These are phyloP conservation scores for Caerostris darwini DNA, from an alignment of 1,140 invertebrate species.

Conservation along the genomic window DNA sequence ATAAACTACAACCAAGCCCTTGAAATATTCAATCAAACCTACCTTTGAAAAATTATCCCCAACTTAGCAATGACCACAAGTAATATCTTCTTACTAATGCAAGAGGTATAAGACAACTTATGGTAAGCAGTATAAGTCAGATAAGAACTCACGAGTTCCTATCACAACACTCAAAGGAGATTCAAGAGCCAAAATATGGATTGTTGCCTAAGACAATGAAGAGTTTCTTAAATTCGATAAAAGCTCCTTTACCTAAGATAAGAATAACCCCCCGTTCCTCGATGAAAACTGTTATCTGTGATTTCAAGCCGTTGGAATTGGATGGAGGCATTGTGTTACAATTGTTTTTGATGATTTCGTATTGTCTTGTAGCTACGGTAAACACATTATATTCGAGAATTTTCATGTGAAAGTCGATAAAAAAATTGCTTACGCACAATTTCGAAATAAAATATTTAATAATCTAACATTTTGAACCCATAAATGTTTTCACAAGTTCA, in stretches of 20 bases:
- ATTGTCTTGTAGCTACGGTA: background rate
- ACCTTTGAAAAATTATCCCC: background rate
- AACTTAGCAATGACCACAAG: background rate
- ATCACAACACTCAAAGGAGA: background rate
- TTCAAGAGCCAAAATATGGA: background rate
- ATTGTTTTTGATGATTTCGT: constrained; percentile 4
- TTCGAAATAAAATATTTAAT: background rate
- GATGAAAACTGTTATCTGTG: background rate
- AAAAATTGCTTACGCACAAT: background rate
- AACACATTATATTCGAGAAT: background rate
- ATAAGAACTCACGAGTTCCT: background rate
- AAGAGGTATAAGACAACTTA: background rate
- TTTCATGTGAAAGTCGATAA: background rate
- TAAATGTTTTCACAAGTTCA: no score
- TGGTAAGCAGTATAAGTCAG: background rate
- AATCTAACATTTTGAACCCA: no score
- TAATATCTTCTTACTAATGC: background rate
- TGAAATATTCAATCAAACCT: background rate
- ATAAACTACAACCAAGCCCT: no score
- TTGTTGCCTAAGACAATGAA: constrained; percentile 34
- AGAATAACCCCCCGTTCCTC: background rate
- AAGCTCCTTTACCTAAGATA: background rate
- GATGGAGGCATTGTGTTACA: background rate
- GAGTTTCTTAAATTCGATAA: constrained; percentile 30
- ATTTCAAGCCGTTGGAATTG: background rate